Conservation (phyloP, 2,888 invertebrate species). For the Cheilosia urbana region DNA sequence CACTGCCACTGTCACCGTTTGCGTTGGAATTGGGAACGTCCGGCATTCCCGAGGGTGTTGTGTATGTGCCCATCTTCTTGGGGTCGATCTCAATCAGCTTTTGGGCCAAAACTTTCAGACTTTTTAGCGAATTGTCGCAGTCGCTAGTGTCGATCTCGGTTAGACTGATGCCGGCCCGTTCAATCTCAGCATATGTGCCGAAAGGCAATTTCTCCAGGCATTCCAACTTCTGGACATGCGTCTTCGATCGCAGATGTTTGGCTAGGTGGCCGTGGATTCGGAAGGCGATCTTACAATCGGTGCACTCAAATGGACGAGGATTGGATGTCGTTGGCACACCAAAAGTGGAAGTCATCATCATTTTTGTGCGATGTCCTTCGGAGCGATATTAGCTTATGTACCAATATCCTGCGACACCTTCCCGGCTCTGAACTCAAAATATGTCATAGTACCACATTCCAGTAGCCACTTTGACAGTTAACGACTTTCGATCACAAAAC, state of each 20-base stretch:
- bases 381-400: no score
- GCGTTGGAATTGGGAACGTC: constrained; percentile 77
- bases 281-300: constrained; percentile 97
- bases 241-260: constrained; percentile 97
- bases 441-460: no score
- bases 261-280: constrained; percentile 98
- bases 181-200: constrained; percentile 97
- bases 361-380: constrained; percentile 96
- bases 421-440: no score
- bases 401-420: no score
- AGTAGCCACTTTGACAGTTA: no score
- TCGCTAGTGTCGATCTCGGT: constrained; percentile 98
- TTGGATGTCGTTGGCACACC: constrained; percentile 93
- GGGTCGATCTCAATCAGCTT: constrained; percentile 91
- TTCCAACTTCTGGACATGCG: constrained; percentile 97
- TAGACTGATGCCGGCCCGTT: constrained; percentile 93
- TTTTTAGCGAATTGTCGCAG: constrained; percentile 96
- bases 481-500: no score
- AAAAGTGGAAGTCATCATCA: constrained; percentile 93
- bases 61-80: constrained; percentile 87
- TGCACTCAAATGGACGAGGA: constrained; percentile 97
- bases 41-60: constrained; percentile 81
- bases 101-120: constrained; percentile 91
- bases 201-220: constrained; percentile 96
- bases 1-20: constrained; percentile 81